Percentiles rank a stretch among this genome's conserved stretches.
phyloP scores from a whole-genome alignment of 2,797 vertebrate genomes.

The Coregonus ussuriensis region DNA sequence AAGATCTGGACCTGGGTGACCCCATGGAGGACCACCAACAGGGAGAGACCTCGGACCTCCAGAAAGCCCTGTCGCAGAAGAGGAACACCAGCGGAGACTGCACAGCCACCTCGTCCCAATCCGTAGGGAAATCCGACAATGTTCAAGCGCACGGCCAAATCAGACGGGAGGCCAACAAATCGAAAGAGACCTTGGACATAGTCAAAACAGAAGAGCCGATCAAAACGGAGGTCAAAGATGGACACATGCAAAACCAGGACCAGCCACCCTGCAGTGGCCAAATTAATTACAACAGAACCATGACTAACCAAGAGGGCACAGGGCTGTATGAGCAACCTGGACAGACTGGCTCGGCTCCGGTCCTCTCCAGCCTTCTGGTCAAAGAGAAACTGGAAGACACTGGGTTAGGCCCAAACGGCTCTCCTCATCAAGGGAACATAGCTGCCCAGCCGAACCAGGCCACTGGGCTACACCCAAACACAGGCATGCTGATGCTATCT shows the following conservation, averaged over 20 bases:
- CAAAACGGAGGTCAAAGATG: slow-evolving; percentile 66
- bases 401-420: slow-evolving; percentile 60
- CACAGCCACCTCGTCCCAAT: background rate
- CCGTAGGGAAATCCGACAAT: slow-evolving; percentile 64
- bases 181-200: slow-evolving; percentile 48
- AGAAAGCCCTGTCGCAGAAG: slow-evolving; percentile 47
- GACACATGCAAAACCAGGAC: slow-evolving; percentile 39
- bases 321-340: slow-evolving; percentile 3
- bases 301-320: slow-evolving; percentile 52
- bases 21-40: slow-evolving; percentile 77
- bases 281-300: slow-evolving; percentile 35
- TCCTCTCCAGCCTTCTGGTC: slow-evolving; percentile 76
- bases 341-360: slow-evolving; percentile 69
- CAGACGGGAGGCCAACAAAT: slow-evolving; percentile 69
- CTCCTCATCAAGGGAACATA: slow-evolving; percentile 63
- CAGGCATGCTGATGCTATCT: slow-evolving; percentile 64
- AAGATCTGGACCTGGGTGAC: slow-evolving; percentile 86
- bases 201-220: slow-evolving; percentile 46
- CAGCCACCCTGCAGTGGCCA: slow-evolving; percentile 1
- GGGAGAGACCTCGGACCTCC: slow-evolving; percentile 65
- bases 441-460: slow-evolving; percentile 23
- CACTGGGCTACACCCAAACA: slow-evolving; percentile 65
- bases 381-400: slow-evolving; percentile 77
- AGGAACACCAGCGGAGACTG: slow-evolving; percentile 31
- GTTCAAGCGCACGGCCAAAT: too few species aligned